phyloP scores from a whole-genome alignment of 64 coral and sea anemone genomes.

The Anthopleura sola region DNA sequence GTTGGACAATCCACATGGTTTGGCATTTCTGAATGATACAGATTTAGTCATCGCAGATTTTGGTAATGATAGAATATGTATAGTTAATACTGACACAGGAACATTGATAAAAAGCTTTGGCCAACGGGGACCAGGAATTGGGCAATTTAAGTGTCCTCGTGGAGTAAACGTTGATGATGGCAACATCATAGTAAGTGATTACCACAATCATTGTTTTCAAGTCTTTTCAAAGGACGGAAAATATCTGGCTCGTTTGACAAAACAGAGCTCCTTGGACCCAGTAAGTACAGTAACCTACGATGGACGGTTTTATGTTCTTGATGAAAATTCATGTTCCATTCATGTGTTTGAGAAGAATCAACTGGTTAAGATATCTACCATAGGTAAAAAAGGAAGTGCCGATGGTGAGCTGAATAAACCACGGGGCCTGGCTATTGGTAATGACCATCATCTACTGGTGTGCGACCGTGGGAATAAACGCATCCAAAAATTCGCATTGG shows the following conservation, averaged over 20 bases:
- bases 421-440: background rate
- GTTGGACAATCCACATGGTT: background rate
- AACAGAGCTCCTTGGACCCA: background rate
- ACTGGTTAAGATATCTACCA: background rate
- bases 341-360: background rate
- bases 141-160: background rate
- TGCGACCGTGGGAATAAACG: background rate
- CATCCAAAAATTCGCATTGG: background rate
- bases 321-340: background rate
- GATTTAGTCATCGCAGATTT: background rate
- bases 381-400: background rate
- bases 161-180: background rate
- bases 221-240: background rate
- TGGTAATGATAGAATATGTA: background rate
- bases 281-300: background rate
- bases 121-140: background rate
- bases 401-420: background rate
- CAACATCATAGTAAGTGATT: background rate
- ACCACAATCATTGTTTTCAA: background rate
- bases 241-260: background rate
- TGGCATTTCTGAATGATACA: slow-evolving; percentile 4
- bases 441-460: background rate
- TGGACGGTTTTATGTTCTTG: background rate
- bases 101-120: background rate
- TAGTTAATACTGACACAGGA: background rate